Base-by-base conservation (phyloP, 2,888 invertebrate species). In the Amphipyra tragopoginis region DNA sequence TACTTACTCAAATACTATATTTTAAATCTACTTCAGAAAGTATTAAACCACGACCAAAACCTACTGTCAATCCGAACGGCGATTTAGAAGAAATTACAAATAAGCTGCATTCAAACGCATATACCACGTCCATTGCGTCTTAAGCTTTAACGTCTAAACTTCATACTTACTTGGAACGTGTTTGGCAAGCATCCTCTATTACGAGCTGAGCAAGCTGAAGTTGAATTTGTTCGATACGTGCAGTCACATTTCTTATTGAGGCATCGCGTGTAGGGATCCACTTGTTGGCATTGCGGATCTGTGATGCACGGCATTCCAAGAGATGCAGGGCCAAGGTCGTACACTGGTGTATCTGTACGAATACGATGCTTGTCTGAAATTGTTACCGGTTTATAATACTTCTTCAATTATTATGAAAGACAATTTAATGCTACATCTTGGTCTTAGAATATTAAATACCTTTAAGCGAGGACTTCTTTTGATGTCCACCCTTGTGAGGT, bases 161-260 rank as follows among this genome's bases (percentile, higher is more conserved):
- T 65, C 52, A 65, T 61, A 76, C 85, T 90, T 88, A 97, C 97
- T 93, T 97, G 97, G 89, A 98, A 98, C 13, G 98, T 98, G 64
- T 98, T 97, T 13, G 97, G 96, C 74, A 97, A 96, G 86, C 98
- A 98, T 44, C 98, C 98, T 56, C 96, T 96, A 79, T 96, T 96
- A 49, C 95, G 92, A 0, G 97, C 97, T 14, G 96, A 96, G 89
- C 98, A 98, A 36, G 95, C 92, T 13, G 94, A 94, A 47, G 96
- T 96, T 26, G 95, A 94, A 69, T 96, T 96, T 11, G 92, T 94
- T 49, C 94, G 93, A 66, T 95, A 90, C 9, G 96, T 92, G 86
- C 98, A 98, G 84, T 98, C 98, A 84, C 98, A 98, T 59, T 95
- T 86, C 58, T 97, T 97, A 79, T 96, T 96, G 29, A 96, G 88